Base-by-base conservation (phyloP, 2,113 vertebrate species). In the Callaeas wilsoni region DNA sequence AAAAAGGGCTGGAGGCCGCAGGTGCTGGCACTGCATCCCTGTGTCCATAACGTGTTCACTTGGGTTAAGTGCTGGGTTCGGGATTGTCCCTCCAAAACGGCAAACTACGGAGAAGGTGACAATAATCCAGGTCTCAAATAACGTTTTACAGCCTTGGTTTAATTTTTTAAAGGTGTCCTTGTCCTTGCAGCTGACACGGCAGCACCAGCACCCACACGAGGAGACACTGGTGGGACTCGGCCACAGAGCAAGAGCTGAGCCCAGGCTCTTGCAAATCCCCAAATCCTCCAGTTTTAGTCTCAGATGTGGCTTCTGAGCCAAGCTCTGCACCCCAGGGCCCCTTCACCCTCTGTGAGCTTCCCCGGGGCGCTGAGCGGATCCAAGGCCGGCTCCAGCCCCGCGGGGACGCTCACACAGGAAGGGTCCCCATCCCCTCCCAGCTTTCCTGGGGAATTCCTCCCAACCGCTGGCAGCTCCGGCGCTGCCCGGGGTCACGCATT, bases 41-140 rank as follows among this genome's bases (percentile, higher is more conserved):
- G 4, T 2, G 23, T 1, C 5, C 26, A 0, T 0, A 2, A 13
- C 0, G 0, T 3, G 12, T 2, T 37, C 22, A 0, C 1, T 7
- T 7, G 8, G n/a, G 9, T 11, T 4, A 2, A 6, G 13, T 0
- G 26, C 42, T 5, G 69, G 6, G 0, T 3, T 46, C 1, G 11
- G 82, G 65, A 4, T 18, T 42, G 30, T 26, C 2, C 59, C 84
- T 56, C 68, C 11, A 2, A 15, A 29, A 30, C 0, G 14, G 35
- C 39, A 4, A 37, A 3, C 26, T 8, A 0, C 0, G 3, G 49
- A 19, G 33, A 26, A 27, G 59, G 50, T 17, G 42, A 23, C 49
- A 33, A 23, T 13, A 78, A 52, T 4, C 33, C 59, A 21, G 21
- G 4, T 1, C 0, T 41, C 15, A 17, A 20, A 7, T 5, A 4